Evolutionary conservation across 2,888 invertebrate species (phyloP), one percentile per base, ranked within the genome.

Genomic region (Lamproptera curius): DNA sequence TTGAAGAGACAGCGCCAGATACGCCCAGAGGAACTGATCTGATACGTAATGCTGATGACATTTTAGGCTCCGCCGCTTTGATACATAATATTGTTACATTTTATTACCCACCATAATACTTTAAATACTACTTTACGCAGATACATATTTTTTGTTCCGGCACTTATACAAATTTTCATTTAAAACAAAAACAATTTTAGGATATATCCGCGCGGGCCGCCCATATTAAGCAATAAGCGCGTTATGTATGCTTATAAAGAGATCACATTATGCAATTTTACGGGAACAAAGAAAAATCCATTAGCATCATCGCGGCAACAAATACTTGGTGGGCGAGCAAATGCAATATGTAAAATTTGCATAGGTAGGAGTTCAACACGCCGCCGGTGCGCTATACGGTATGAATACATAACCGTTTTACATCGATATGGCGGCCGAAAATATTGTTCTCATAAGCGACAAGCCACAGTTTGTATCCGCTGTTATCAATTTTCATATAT

Each of bases 301-400:
- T 65, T 63, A 63, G 51, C 59, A 62, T 61, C 61, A 63, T 68
- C 67, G 60, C 61, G 59, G 61, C 59, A 62, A 67, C 60, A 67
- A 65, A 63, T 73, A 72, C 64, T 62, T 54, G 57, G 61, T 3
- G 60, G 65, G 59, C 62, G 66, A 70, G 48, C 67, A 65, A 72
- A 76, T 73, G 73, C 71, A 76, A 72, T 74, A 70, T 62, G 65
- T 52, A 48, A 58, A 67, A 77, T 78, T 79, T 74, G 76, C 78
- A 80, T 80, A 75, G 68, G 69, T 72, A 74, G 64, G 59, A 70
- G 70, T 66, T 72, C 65, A 66, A 59, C 58, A 59, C 52, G 54
- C 57, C 56, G 56, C 63, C 58, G 59, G 57, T 51, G 56, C 58
- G 65, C 62, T 62, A 70, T 73, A 75, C 70, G 60, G 60, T 61